Evolutionary conservation across 2,888 invertebrate genomes (phyloP).

Genomic region (Cantharis flavilabris): DNA sequence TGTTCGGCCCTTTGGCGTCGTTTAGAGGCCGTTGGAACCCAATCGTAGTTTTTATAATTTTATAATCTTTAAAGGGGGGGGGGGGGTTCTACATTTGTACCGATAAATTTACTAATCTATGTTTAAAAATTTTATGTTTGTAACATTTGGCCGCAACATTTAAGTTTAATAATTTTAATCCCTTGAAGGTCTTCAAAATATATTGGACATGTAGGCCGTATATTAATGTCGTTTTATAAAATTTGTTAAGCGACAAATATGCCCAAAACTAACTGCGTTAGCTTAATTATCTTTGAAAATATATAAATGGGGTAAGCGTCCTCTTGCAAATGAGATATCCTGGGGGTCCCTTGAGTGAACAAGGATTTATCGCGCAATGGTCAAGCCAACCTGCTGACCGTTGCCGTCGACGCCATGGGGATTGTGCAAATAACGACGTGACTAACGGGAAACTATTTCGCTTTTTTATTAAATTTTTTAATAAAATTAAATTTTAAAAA

Average conservation of each 20-base stretch:
- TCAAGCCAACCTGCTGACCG: slow-evolving; percentile 29
- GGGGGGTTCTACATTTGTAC: no score
- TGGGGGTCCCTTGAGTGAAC: slow-evolving; percentile 24
- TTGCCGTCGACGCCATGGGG: slow-evolving; percentile 28
- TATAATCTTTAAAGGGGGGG: no score
- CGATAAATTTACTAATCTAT: no score
- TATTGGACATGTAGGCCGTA: neutral
- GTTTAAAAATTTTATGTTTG: neutral
- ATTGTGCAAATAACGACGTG: slow-evolving; percentile 29
- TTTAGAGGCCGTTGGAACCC: no score
- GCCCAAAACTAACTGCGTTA: slow-evolving; percentile 2
- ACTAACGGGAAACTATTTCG: slow-evolving; percentile 17
- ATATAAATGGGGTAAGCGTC: slow-evolving; percentile 22
- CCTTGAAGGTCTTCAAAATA: neutral
- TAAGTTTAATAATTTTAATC: neutral
- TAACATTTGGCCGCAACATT: neutral
- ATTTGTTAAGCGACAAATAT: slow-evolving; percentile 4
- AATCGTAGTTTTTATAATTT: no score
- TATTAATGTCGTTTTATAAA: slow-evolving; percentile 4
- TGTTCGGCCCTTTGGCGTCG: no score
- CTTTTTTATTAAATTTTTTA: slow-evolving; percentile 6
- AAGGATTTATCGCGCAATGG: slow-evolving; percentile 28
- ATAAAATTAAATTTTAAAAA: neutral
- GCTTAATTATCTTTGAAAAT: slow-evolving; percentile 28
- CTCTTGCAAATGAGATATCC: slow-evolving; percentile 28